Evolutionary conservation across 2,888 invertebrate species (phyloP), one percentile per base, ranked within the genome.

Genomic region (Ormyrus labotus): DNA sequence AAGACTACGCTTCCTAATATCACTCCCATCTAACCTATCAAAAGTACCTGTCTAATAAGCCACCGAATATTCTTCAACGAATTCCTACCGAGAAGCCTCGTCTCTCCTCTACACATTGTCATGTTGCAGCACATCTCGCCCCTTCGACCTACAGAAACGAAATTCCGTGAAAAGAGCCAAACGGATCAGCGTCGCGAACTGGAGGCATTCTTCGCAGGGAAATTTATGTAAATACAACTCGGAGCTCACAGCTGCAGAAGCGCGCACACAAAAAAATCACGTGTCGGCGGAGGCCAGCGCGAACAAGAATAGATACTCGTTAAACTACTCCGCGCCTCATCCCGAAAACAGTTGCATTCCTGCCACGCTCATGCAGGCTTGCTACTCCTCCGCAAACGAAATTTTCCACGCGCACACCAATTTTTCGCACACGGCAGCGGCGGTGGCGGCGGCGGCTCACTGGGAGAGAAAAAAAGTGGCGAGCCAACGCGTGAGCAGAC

Each of bases 1-100:
- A 34, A 34, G 34, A 34, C 34, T 34, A 34, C 34, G 4, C 34
- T 34, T 34, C 34, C 34, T 34, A 34, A 34, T 34, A 34, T 34
- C 34, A 34, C 4, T 34, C 34, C 34, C 34, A 34, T 34, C 34
- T 34, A 34, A 34, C 34, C 34, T 34, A 34, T 34, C 34, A 34
- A 8, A 8, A 53, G 50, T 79, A 80, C 71, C 75, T 76, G 47
- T 47, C 75, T 55, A 11, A 55, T 50, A 50, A 80, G 71, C 80
- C 80, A 76, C 50, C 80, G 80, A 55, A 76, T 65, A 19, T 71
- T 71, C 61, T 45, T 53, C 55, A 67, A n/a, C n/a, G 61, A 55
- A 34, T 60, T 71, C 55, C 73, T 63, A 67, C n/a, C 13, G 2
- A 47, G n/a, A n/a, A 55, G 61, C 50, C 48, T 53, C 13, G 45